Percentiles rank a stretch among this genome's conserved stretches.
phyloP scores from a whole-genome alignment of 1,140 invertebrate species.

The Diplogasteroides magnus region DNA sequence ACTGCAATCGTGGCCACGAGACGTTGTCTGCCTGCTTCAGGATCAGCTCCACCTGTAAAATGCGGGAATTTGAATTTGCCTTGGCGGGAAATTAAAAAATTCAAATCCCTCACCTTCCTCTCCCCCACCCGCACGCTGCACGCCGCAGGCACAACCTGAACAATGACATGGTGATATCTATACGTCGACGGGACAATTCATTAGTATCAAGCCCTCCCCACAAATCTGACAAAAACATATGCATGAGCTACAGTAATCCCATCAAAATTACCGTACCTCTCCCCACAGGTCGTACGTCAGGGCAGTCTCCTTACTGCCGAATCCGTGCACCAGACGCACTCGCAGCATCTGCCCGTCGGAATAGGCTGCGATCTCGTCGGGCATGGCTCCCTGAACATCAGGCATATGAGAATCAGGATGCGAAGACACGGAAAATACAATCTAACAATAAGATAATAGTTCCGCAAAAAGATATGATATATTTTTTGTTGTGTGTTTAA shows the following conservation, averaged over 20 bases:
- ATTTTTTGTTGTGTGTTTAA: too few species aligned
- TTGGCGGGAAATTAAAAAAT: background rate
- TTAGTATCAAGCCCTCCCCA: too few species aligned
- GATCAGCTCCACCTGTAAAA: constrained; percentile 72
- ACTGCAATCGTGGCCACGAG: constrained; percentile 65
- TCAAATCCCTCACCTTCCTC: constrained; percentile 66
- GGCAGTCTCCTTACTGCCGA: constrained; percentile 71
- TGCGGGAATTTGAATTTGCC: background rate
- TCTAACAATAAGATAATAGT: constrained; percentile 77
- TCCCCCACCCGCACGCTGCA: constrained; percentile 74
- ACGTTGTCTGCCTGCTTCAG: constrained; percentile 77
- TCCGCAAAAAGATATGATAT: constrained; percentile 60
- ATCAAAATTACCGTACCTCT: too few species aligned
- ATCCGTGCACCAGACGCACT: constrained; percentile 72
- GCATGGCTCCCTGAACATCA: constrained; percentile 67
- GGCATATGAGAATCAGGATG: constrained; percentile 87
- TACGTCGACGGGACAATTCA: too few species aligned
- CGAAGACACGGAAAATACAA: constrained; percentile 80
- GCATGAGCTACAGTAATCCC: too few species aligned
- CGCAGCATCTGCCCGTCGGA: constrained; percentile 77
- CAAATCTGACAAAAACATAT: too few species aligned
- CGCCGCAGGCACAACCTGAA: constrained; percentile 59
- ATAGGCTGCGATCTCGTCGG: constrained; percentile 69
- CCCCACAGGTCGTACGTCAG: constrained; percentile 77
- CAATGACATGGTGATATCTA: too few species aligned